phyloP scores from a whole-genome alignment of 1,140 invertebrate species.

The Solen grandis region DNA sequence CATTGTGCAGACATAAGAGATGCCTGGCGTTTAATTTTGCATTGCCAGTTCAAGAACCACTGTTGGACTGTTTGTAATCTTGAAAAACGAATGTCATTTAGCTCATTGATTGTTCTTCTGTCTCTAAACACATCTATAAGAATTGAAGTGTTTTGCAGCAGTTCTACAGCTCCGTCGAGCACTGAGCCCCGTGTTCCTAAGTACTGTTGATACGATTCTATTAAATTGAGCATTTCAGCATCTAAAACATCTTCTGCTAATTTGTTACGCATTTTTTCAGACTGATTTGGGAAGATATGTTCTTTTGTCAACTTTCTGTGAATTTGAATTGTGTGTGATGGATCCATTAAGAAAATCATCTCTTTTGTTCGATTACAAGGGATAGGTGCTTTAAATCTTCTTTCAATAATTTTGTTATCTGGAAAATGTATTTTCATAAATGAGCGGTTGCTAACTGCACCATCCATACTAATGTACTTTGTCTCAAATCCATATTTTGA shows the following conservation, averaged over 20 bases:
- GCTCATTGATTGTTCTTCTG: too few relatives aligned
- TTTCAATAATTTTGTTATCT: not conserved
- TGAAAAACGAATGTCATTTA: too few relatives aligned
- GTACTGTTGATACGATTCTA: slow-evolving; percentile 7
- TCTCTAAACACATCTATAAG: too few relatives aligned
- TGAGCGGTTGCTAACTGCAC: slow-evolving; percentile 33
- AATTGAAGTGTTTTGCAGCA: too few relatives aligned
- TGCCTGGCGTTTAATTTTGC: too few relatives aligned
- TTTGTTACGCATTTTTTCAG: slow-evolving; percentile 48
- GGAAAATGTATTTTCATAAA: slow-evolving; percentile 30
- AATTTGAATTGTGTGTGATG: slow-evolving; percentile 14
- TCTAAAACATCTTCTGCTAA: slow-evolving; percentile 48
- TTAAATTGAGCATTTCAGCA: slow-evolving; percentile 38
- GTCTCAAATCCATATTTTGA: slow-evolving; percentile 29
- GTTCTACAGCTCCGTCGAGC: slow-evolving; percentile 39
- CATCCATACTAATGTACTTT: slow-evolving; percentile 18
- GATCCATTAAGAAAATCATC: slow-evolving; percentile 49
- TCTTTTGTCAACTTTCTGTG: slow-evolving; percentile 5
- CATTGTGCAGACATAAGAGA: too few relatives aligned
- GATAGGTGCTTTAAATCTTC: slow-evolving; percentile 12
- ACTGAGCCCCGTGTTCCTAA: not conserved
- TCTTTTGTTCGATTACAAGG: not conserved
- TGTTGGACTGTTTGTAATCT: too few relatives aligned
- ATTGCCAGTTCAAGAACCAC: too few relatives aligned
- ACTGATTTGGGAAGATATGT: slow-evolving; percentile 7